Evolutionary conservation across 2,113 vertebrate genomes (phyloP), one percentile per base, ranked within the genome.

Genomic region (Labeo rohita): DNA sequence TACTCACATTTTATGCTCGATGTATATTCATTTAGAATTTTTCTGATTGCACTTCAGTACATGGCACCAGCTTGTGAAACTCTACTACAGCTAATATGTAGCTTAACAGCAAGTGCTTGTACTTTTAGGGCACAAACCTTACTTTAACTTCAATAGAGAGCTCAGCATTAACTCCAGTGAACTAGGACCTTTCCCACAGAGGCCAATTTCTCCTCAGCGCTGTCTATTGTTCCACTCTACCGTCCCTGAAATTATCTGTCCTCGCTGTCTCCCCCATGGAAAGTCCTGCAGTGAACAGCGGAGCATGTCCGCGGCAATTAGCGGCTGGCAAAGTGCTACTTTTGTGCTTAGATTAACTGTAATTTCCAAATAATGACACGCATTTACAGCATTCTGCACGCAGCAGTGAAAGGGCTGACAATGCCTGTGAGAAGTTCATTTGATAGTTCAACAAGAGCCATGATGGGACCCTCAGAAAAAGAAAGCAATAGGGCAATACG

Each of bases 361-460:
- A 79, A 79, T 79, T 79, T 61, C 54, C 36, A 78, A 79, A 39
- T 59, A 43, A 79, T 79, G 77, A 43, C 36, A 61, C 39, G 10
- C 36, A 79, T 79, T 79, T 15, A 61, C 77, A 61, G 18, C 54
- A 79, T 72, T 72, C 68, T 21, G 68, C 18, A 11, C 2, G 4
- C 68, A 72, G 68, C 68, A 72, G 36, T 72, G 8, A 72, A 72
- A 10, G 4, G 68, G 36, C 68, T 21, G 68, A 72, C 2, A 16
- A 3, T 16, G n/a, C 43, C 68, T 72, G 66, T 68, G 8, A 43
- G 15, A 59, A 59, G 68, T 72, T 21, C 3, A 72, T 72, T 1
- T 72, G 36, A 43, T 39, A 56, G 76, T 78, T 78, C 50, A 56
- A 28, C 0, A 9, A 5, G 9, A 3, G 23, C 28, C 54, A 5